Evolutionary conservation across 2,888 invertebrate species (phyloP), one percentile per base, ranked within the genome.

Genomic region (Latheticus oryzae): DNA sequence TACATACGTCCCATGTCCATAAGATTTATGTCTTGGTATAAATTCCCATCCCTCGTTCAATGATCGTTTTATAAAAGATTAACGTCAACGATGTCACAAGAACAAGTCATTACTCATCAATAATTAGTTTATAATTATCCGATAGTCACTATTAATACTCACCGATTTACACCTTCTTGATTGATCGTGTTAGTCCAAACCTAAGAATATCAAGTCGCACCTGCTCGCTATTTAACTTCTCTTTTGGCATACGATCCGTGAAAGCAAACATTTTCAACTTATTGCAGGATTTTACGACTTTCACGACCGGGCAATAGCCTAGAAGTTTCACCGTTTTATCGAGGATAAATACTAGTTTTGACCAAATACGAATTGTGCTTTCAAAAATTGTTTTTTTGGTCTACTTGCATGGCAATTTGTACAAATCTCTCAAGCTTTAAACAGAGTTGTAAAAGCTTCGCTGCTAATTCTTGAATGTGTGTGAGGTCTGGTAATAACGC

Each of bases 401-500:
- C 21, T 37, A n/a, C 8, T 15, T n/a, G 17, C 13, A 32, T 40
- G 21, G 19, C 24, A 23, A 32, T 33, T 33, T 33, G 48, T 48
- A 16, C 21, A 7, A n/a, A 35, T 26, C 42, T 15, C 13, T 3
- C 4, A 28, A 8, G 50, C 16, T 11, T 9, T 35, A 32, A 48
- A 48, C 32, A 32, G 43, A 45, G 30, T 24, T 56, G 48, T 42
- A 8, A 56, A 56, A 42, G 55, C 40, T 9, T 17, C 8, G 24
- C 60, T 59, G 62, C 61, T 58, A 60, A 55, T 55, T 60, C 51
- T 11, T n/a, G n/a, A n/a, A n/a, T 42, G 54, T 59, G 65, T 70
- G 70, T 69, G 70, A 66, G 70, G 70, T 69, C 70, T 61, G 53
- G 53, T 62, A 67, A 66, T 67, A 66, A 65, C 65, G 63, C 65